These are phyloP conservation scores for Dexiosoma caninum DNA, from an alignment of 2,888 invertebrate genomes.

Conservation along the genomic window DNA sequence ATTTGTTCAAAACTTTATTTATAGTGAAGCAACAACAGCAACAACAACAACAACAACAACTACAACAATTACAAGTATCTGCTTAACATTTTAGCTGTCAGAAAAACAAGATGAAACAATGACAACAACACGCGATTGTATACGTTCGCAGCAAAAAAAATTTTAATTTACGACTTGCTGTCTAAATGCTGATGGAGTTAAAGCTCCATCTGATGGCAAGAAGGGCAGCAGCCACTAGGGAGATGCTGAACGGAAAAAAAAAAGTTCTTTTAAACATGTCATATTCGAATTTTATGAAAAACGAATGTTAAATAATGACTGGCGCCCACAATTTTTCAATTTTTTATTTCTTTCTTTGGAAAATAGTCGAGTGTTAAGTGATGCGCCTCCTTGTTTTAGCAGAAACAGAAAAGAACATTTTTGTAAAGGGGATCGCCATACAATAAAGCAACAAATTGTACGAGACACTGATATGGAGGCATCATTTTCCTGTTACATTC, in stretches of 20 bases:
- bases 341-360: background rate
- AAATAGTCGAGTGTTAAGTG: constrained; percentile 60
- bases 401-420: constrained; percentile 4
- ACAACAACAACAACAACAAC: constrained; percentile 10
- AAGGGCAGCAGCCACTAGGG: no score
- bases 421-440: background rate
- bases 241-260: no score
- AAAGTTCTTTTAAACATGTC: constrained; percentile 29
- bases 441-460: background rate
- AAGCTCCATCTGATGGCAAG: background rate
- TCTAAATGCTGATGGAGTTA: background rate
- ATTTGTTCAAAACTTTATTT: background rate
- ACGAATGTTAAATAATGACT: constrained; percentile 17
- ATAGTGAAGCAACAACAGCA: constrained; percentile 5
- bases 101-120: constrained; percentile 33
- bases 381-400: constrained; percentile 22
- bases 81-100: constrained; percentile 38
- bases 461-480: constrained; percentile 19
- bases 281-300: constrained; percentile 13
- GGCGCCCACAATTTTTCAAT: constrained; percentile 50
- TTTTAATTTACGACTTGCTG: constrained; percentile 26
- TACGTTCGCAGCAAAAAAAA: constrained; percentile 14
- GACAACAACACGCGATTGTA: constrained; percentile 49
- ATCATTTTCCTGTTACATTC: constrained; percentile 23
- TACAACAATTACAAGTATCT: background rate